These are phyloP conservation scores for Desmophyllum pertusum DNA, from an alignment of 92 coral and sea anemone genomes.

Conservation along the genomic window DNA sequence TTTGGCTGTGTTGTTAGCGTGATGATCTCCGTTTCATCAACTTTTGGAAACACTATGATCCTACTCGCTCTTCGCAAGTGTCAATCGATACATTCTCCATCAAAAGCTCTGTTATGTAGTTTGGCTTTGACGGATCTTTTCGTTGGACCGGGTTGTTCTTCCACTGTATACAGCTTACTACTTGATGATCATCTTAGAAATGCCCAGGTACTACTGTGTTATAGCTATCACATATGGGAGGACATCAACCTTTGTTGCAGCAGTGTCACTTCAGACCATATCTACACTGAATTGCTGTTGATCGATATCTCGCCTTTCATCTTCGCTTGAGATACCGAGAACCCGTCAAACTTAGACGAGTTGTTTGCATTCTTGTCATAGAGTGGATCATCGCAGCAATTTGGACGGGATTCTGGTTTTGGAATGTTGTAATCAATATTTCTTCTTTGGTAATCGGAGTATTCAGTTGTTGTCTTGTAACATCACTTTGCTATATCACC, in stretches of 20 bases:
- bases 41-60: background rate
- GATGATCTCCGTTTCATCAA: background rate
- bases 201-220: background rate
- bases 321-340: conserved; percentile 23
- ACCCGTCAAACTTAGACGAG: conserved; percentile 18
- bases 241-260: background rate
- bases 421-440: background rate
- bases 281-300: conserved; percentile 7
- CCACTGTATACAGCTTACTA: background rate
- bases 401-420: conserved; percentile 11
- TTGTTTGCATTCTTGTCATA: conserved; percentile 1
- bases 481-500: background rate
- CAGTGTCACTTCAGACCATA: background rate
- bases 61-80: conserved; percentile 23
- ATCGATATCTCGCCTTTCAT: conserved; percentile 21
- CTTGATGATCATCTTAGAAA: background rate
- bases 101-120: background rate
- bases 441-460: background rate
- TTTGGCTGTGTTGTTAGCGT: conserved; percentile 7
- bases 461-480: background rate
- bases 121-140: conserved; percentile 19
- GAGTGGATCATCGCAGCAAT: background rate
- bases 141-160: conserved; percentile 17
- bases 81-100: background rate
- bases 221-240: background rate